Evolutionary conservation across 2,113 vertebrate species (phyloP), one percentile per base, ranked within the genome.

Genomic region (Mustelus asterias): DNA sequence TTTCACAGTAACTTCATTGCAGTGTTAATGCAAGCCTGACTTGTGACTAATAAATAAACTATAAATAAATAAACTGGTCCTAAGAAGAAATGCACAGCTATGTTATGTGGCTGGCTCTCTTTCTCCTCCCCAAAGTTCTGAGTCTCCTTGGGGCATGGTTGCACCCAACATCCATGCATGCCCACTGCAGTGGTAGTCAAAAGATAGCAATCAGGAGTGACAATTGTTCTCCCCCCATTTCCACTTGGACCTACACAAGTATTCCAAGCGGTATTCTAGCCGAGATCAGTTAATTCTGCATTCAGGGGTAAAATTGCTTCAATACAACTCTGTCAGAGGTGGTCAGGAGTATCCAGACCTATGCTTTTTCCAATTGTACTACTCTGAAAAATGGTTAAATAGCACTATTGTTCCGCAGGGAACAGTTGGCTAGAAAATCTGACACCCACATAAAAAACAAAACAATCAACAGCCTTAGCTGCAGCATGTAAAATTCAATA

Each of bases 321-420:
- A 93, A 65, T 65, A 93, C 16, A 37, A 41, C 60, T 83, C 16
- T 54, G 60, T 65, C 60, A 93, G 89, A 60, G 63, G 60, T 65
- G 60, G 89, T 93, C 60, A 65, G 60, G 26, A 37, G 60, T 33
- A 93, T 37, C 63, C 60, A 16, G 54, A 14, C 58, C 29, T 1
- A 60, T 29, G 48, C 29, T 33, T 11, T 72, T 95, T 95, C 41
- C 94, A 95, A 72, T 72, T 54, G 94, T 33, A 48, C 33, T 72
- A 95, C 65, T 95, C 41, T 95, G 94, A 44, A 95, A 33, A 95
- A 76, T 95, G 0, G 22, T 95, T 33, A 70, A 95, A 95, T 95
- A 22, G 67, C 26, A 72, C 44, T 70, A 48, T 95, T 72, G 37
- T 72, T 72, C 8, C 3, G 26, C 44, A 22, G 65, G 69, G 22